phyloP scores from a whole-genome alignment of 2,113 vertebrate species.

The Cervus canadensis region DNA sequence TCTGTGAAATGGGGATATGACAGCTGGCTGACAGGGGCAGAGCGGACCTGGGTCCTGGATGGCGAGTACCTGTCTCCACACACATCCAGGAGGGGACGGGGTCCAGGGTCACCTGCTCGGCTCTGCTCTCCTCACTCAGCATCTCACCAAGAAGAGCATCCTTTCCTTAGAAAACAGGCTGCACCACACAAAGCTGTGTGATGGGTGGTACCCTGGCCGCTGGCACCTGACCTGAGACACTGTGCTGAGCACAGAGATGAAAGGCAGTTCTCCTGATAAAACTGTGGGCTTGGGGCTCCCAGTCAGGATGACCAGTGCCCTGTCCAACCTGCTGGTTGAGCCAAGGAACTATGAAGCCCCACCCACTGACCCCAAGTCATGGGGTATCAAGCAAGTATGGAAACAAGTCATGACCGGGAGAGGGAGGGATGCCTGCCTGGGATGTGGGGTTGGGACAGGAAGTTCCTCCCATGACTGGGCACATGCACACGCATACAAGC shows the following conservation, averaged over 20 bases:
- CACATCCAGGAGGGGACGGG: neutral
- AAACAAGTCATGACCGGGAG: neutral
- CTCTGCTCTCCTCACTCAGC: neutral
- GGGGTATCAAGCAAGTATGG: neutral
- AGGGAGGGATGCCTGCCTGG: neutral
- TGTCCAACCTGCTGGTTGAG: neutral
- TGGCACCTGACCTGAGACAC: neutral
- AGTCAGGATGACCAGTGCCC: neutral
- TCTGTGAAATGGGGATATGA: neutral
- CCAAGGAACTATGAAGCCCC: neutral
- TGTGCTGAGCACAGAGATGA: neutral
- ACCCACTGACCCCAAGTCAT: neutral
- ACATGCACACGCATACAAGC: neutral
- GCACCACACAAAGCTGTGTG: neutral
- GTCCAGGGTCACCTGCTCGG: neutral
- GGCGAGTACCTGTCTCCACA: neutral
- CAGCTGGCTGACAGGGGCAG: neutral
- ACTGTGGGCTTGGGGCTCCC: neutral
- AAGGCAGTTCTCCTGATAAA: neutral
- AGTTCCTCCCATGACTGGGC: neutral
- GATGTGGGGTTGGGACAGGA: neutral
- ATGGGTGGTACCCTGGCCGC: neutral
- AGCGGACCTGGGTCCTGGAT: neutral
- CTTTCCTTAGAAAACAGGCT: neutral
- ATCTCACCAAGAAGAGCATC: neutral